Percentiles rank a stretch among this genome's conserved stretches.
Evolutionary conservation across 2,888 invertebrate species (phyloP).

Genomic region (Saturnia pavonia): DNA sequence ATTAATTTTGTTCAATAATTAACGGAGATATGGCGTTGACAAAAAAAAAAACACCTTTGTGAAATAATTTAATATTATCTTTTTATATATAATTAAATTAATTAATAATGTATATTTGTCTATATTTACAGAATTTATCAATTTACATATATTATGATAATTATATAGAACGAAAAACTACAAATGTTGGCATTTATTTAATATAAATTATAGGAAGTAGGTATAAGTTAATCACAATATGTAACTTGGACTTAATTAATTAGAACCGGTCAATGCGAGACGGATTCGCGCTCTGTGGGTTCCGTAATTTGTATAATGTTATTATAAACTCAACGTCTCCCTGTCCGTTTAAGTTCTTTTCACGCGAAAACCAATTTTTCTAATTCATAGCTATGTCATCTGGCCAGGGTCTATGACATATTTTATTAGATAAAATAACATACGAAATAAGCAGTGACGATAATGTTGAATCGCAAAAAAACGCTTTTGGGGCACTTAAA

Average conservation of each 20-base stretch:
- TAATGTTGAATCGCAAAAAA: too few relatives aligned
- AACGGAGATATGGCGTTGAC: too few relatives aligned
- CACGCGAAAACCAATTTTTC: too few relatives aligned
- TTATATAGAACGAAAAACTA: background rate
- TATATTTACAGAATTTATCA: background rate
- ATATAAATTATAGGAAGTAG: background rate
- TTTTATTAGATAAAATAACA: background rate
- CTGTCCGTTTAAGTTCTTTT: too few relatives aligned
- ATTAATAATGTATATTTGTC: background rate
- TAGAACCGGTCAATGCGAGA: background rate
- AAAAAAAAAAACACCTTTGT: too few relatives aligned
- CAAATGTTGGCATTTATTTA: background rate
- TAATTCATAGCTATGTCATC: too few relatives aligned
- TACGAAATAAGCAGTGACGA: too few relatives aligned
- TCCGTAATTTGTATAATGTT: background rate
- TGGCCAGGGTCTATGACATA: too few relatives aligned
- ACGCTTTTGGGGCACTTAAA: too few relatives aligned
- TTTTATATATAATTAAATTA: background rate
- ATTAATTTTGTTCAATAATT: too few relatives aligned
- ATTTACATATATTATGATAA: conserved; percentile 1
- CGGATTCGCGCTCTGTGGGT: background rate
- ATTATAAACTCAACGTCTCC: background rate
- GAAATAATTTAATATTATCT: background rate
- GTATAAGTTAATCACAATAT: background rate
- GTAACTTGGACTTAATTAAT: background rate